Evolutionary conservation across 2,888 invertebrate species (phyloP).

Genomic region (Smittia aterrima): DNA sequence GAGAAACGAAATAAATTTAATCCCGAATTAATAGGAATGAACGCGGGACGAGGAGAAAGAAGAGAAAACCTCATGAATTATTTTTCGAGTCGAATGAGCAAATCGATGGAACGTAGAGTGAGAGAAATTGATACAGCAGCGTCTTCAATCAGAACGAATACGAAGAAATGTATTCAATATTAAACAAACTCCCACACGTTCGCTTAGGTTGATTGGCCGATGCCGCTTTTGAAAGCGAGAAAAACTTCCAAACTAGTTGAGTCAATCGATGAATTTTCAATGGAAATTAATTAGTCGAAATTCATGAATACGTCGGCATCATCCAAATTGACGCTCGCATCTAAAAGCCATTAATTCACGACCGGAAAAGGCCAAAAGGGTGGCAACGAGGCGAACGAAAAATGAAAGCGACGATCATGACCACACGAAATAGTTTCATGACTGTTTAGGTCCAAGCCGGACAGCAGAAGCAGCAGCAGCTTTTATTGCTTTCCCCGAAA

Average conservation of each 20-base stretch:
- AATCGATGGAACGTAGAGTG: background rate
- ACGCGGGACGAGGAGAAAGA: background rate
- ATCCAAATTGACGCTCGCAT: background rate
- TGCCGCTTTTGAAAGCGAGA: background rate
- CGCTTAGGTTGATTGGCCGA: background rate
- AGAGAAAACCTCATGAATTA: conserved; percentile 22
- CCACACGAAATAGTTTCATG: background rate
- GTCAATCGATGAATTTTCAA: conserved; percentile 16
- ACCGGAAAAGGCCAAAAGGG: background rate
- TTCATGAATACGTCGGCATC: conserved; percentile 21
- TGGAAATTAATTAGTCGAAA: conserved; percentile 12
- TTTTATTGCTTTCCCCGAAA: background rate
- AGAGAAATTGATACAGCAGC: background rate
- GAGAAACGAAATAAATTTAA: background rate
- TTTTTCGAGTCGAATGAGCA: conserved; percentile 21
- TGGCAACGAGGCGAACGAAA: background rate
- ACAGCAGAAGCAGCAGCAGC: no score
- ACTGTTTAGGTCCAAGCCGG: background rate
- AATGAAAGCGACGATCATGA: background rate
- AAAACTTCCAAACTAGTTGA: background rate
- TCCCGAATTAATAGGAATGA: background rate
- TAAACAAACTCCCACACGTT: background rate
- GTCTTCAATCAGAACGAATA: background rate
- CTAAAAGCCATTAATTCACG: background rate
- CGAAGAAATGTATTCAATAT: conserved; percentile 7